Percentiles rank a stretch among this genome's conserved stretches.
Evolutionary conservation across 2,888 invertebrate species (phyloP).

Genomic region (Syrphus vitripennis): DNA sequence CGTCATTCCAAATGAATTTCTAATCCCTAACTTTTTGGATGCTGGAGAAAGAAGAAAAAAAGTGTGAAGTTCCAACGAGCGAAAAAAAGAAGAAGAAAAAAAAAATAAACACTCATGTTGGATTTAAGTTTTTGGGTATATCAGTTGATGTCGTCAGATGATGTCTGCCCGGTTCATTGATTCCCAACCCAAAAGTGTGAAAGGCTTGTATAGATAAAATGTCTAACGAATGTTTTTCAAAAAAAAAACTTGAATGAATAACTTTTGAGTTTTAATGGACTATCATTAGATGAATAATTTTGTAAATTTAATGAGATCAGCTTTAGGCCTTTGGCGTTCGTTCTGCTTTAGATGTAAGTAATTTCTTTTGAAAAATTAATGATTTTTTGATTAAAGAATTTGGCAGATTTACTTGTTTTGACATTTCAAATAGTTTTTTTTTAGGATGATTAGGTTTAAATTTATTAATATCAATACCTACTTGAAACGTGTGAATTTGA

Average conservation of each 20-base stretch:
- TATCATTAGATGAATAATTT: constrained; percentile 7
- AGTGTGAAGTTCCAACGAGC: constrained; percentile 37
- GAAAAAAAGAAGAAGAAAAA: not conserved
- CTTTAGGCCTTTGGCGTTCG: constrained; percentile 21
- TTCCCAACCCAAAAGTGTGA: constrained; percentile 34
- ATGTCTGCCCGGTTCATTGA: constrained; percentile 12
- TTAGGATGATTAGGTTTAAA: too few species aligned
- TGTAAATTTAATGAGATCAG: constrained; percentile 28
- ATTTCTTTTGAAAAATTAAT: not conserved
- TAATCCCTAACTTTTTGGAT: constrained; percentile 51
- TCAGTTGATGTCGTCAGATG: not conserved
- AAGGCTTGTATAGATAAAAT: constrained; percentile 21
- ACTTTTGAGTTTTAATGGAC: not conserved
- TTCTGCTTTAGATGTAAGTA: too few species aligned
- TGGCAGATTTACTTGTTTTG: too few species aligned
- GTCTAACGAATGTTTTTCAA: not conserved
- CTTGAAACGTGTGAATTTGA: too few species aligned
- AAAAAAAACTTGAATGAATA: constrained; percentile 26
- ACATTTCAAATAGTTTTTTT: too few species aligned
- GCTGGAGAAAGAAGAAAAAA: constrained; percentile 34
- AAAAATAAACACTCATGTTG: not conserved
- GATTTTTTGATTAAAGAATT: not conserved
- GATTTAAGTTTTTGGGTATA: not conserved
- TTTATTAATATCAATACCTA: too few species aligned
- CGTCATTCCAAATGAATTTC: constrained; percentile 40